phyloP scores from a whole-genome alignment of 2,888 invertebrate species.

The Leucophenga maculata region DNA sequence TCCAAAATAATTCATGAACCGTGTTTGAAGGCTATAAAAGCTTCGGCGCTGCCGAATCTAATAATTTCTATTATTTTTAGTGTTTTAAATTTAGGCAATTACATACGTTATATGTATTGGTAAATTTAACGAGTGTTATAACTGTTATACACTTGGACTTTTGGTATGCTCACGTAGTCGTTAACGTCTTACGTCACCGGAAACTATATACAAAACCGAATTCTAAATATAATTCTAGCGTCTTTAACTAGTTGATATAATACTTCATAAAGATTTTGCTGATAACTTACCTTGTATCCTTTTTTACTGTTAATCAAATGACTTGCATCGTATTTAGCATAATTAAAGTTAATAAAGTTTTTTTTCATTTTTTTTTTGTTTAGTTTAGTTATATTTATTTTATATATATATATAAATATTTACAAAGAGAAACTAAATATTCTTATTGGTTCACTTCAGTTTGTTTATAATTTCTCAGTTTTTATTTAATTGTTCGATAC shows the following conservation, averaged over 20 bases:
- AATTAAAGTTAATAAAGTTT: slow-evolving; percentile 28
- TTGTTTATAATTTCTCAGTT: slow-evolving; percentile 26
- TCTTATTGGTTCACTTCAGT: slow-evolving; percentile 29
- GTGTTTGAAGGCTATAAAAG: too few relatives aligned
- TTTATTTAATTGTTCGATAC: slow-evolving; percentile 37
- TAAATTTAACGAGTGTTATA: too few relatives aligned
- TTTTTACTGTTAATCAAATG: background rate
- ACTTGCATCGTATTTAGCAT: slow-evolving; percentile 4
- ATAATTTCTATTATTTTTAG: too few relatives aligned
- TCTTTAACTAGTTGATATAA: background rate
- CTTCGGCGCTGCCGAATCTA: too few relatives aligned
- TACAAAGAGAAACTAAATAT: slow-evolving; percentile 35
- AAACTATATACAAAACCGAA: too few relatives aligned
- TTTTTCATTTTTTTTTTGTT: background rate
- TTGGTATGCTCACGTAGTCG: too few relatives aligned
- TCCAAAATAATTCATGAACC: too few relatives aligned
- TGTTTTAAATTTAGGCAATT: too few relatives aligned
- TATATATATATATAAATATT: slow-evolving; percentile 17
- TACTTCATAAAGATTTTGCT: background rate
- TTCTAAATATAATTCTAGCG: background rate
- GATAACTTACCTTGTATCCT: background rate
- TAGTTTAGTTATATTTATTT: slow-evolving; percentile 27
- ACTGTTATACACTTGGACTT: too few relatives aligned
- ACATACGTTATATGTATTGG: too few relatives aligned
- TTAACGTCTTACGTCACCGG: too few relatives aligned